These are phyloP conservation scores for Chamaetylas fuelleborni DNA, from an alignment of 2,113 vertebrate species.

Conservation along the genomic window DNA sequence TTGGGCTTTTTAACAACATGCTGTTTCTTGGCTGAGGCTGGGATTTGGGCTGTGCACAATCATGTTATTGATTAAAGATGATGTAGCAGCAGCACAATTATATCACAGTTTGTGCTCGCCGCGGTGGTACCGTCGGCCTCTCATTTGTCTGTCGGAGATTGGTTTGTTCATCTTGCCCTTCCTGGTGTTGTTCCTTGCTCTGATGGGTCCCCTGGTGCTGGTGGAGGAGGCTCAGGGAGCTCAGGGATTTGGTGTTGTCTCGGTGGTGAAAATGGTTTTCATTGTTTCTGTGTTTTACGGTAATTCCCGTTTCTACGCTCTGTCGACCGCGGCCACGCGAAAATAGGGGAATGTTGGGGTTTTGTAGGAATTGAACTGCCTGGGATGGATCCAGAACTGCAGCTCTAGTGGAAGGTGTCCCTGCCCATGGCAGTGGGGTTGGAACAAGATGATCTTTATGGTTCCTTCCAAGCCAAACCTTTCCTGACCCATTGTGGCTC, in stretches of 20 bases:
- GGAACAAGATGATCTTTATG: background rate
- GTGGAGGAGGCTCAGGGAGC: accelerated
- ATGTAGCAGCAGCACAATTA: constrained; percentile 73
- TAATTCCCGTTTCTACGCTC: background rate
- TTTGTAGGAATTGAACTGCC: background rate
- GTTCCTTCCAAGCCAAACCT: background rate
- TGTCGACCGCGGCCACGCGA: background rate
- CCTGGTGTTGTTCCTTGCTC: background rate
- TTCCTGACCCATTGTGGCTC: background rate
- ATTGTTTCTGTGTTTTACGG: accelerated
- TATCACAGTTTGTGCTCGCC: constrained; percentile 53
- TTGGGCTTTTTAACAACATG: constrained; percentile 72
- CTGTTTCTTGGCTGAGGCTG: constrained; percentile 72
- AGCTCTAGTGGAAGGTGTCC: background rate
- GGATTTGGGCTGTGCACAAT: constrained; percentile 55
- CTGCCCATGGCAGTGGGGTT: background rate
- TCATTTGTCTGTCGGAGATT: constrained; percentile 46
- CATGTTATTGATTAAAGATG: constrained; percentile 76
- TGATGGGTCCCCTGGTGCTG: accelerated
- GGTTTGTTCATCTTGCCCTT: constrained; percentile 28
- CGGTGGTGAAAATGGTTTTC: background rate
- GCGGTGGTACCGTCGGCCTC: constrained; percentile 27
- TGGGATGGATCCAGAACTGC: background rate
- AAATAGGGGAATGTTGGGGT: background rate
- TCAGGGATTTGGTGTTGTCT: background rate